Percentiles rank a stretch among this genome's conserved stretches.
phyloP scores from a whole-genome alignment of 2,113 vertebrate species.

The Gymnocephalus cernua region DNA sequence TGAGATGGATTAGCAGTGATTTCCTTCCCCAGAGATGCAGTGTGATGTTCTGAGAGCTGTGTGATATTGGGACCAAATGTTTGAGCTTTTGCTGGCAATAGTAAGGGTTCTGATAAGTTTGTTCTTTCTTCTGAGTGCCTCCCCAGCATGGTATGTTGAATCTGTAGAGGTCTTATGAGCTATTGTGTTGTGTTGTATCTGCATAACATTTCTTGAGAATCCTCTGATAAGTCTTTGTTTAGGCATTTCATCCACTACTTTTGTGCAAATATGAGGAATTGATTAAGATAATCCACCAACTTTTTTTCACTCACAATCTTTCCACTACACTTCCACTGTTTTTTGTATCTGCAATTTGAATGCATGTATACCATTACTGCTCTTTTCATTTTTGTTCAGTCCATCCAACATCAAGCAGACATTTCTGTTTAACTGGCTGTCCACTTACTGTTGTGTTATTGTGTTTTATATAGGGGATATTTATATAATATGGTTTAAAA shows the following conservation, averaged over 20 bases:
- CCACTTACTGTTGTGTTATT: background rate
- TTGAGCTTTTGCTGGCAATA: background rate
- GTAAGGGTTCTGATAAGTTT: background rate
- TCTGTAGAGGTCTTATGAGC: background rate
- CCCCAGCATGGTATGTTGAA: background rate
- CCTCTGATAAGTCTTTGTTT: background rate
- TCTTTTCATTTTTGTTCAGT: too few relatives aligned
- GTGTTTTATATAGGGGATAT: background rate
- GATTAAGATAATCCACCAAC: too few relatives aligned
- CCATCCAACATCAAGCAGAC: too few relatives aligned
- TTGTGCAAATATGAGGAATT: too few relatives aligned
- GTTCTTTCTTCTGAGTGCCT: background rate
- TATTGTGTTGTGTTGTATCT: slow-evolving; percentile 1
- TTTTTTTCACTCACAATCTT: too few relatives aligned
- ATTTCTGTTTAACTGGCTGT: too few relatives aligned
- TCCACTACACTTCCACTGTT: too few relatives aligned
- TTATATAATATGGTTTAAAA: background rate
- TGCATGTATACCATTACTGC: too few relatives aligned
- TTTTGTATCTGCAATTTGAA: too few relatives aligned
- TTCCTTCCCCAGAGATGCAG: slow-evolving; percentile 1
- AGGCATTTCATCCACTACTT: background rate
- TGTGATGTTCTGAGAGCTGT: slow-evolving; percentile 7
- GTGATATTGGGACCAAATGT: background rate
- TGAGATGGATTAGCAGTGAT: slow-evolving; percentile 18
- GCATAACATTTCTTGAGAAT: background rate